A percentile compares a stretch with the other conserved stretches of the same genome.
Conservation (phyloP, 2,797 vertebrate genomes). For the Salmo trutta region DNA sequence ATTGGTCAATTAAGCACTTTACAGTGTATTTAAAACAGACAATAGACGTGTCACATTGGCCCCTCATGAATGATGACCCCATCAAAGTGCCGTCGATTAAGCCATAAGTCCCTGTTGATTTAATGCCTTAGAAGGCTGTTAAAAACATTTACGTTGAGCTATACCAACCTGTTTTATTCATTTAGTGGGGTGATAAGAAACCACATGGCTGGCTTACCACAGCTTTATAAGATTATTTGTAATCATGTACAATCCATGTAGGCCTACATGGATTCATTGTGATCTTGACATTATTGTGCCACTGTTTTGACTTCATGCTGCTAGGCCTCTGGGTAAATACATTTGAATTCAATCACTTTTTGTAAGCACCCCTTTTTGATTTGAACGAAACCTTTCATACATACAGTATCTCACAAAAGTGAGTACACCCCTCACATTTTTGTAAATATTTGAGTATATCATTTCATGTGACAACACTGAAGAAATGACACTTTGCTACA, state of each 20-base stretch:
- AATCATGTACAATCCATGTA: slow-evolving; percentile 42
- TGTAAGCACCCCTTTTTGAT: too few species aligned
- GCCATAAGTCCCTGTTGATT: slow-evolving; percentile 53
- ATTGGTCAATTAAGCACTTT: slow-evolving; percentile 46
- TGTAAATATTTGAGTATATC: too few species aligned
- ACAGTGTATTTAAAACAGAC: slow-evolving; percentile 44
- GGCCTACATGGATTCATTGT: slow-evolving; percentile 22
- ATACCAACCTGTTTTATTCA: neutral
- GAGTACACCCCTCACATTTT: too few species aligned
- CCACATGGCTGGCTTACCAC: slow-evolving; percentile 13
- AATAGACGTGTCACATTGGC: slow-evolving; percentile 49
- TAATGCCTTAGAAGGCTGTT: slow-evolving; percentile 42
- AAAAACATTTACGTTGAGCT: slow-evolving; percentile 27
- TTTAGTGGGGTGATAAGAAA: slow-evolving; percentile 14
- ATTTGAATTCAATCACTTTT: neutral
- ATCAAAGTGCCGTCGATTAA: slow-evolving; percentile 59
- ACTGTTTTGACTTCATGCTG: slow-evolving; percentile 42
- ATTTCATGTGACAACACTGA: too few species aligned
- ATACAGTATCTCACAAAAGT: too few species aligned
- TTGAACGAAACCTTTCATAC: too few species aligned
- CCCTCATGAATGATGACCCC: slow-evolving; percentile 59
- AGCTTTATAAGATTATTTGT: slow-evolving; percentile 47
- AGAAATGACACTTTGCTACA: too few species aligned
- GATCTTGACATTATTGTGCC: slow-evolving; percentile 38
- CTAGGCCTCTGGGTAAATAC: neutral